phyloP scores from a whole-genome alignment of 2,797 vertebrate genomes.

The Clangula hyemalis region DNA sequence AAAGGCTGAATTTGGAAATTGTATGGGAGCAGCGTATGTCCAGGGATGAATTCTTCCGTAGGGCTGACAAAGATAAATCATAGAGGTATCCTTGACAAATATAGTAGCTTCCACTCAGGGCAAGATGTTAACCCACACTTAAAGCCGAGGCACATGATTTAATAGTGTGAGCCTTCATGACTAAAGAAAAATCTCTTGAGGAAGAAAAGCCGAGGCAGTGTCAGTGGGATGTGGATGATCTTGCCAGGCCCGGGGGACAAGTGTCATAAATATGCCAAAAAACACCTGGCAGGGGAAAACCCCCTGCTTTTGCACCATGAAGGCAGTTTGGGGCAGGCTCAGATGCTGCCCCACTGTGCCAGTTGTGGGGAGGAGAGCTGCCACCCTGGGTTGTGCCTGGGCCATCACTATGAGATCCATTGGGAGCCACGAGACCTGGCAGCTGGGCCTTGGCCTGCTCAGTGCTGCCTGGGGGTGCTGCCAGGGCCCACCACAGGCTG shows the following conservation, averaged over 20 bases:
- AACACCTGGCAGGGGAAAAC: background rate
- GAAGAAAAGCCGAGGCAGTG: background rate
- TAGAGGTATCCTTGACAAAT: conserved; percentile 51
- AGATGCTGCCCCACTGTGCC: background rate
- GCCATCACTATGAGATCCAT: no score
- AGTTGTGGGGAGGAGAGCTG: background rate
- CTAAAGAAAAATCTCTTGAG: conserved; percentile 51
- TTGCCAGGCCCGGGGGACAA: rapidly evolving
- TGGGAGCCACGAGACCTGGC: no score
- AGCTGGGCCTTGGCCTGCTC: no score
- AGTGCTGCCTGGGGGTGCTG: no score
- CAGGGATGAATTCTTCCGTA: background rate
- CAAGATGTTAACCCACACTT: conserved; percentile 63
- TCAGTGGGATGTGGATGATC: background rate
- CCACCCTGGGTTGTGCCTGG: background rate
- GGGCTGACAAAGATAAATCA: conserved; percentile 40
- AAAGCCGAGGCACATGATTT: conserved; percentile 65
- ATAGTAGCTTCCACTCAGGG: conserved; percentile 53
- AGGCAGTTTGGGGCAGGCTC: background rate
- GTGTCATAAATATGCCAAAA: rapidly evolving
- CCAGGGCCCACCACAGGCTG: no score
- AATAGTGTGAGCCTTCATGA: conserved; percentile 26
- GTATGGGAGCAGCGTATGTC: background rate
- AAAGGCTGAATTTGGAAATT: background rate
- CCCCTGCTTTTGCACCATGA: background rate